These are phyloP conservation scores for Palythoa grandiflora DNA, from an alignment of 92 coral and sea anemone species.

Conservation along the genomic window DNA sequence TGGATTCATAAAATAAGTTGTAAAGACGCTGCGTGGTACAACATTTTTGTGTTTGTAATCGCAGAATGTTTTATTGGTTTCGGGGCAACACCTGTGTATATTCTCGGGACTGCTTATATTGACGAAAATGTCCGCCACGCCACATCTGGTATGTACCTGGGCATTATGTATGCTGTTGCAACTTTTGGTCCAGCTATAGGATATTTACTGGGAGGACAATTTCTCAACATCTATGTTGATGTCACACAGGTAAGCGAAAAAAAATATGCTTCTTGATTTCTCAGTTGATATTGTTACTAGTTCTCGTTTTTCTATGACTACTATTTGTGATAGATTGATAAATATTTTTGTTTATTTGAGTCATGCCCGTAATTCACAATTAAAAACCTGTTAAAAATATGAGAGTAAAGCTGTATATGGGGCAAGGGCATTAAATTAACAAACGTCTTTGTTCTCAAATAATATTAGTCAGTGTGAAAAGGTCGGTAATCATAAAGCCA, in stretches of 20 bases:
- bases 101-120: constrained; percentile 85
- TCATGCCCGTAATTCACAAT: no score
- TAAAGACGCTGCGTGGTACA: constrained; percentile 84
- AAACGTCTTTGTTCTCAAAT: no score
- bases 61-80: constrained; percentile 95
- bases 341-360: no score
- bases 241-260: constrained; percentile 73
- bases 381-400: no score
- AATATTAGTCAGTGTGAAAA: no score
- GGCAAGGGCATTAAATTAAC: no score
- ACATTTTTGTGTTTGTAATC: constrained; percentile 83
- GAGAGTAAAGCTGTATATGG: no score
- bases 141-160: constrained; percentile 88
- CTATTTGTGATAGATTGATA: no score
- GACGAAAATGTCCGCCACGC: constrained; percentile 92
- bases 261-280: no score
- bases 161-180: constrained; percentile 91
- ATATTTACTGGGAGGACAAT: constrained; percentile 87
- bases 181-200: constrained; percentile 94
- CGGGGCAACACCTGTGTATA: constrained; percentile 97
- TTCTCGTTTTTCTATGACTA: no score
- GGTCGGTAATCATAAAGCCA: no score
- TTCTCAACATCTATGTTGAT: constrained; percentile 86
- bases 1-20: constrained; percentile 57
- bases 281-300: no score